Percentiles rank a stretch among this genome's conserved stretches.
Conservation (phyloP, 2,797 vertebrate genomes). For the Bucorvus abyssinicus region DNA sequence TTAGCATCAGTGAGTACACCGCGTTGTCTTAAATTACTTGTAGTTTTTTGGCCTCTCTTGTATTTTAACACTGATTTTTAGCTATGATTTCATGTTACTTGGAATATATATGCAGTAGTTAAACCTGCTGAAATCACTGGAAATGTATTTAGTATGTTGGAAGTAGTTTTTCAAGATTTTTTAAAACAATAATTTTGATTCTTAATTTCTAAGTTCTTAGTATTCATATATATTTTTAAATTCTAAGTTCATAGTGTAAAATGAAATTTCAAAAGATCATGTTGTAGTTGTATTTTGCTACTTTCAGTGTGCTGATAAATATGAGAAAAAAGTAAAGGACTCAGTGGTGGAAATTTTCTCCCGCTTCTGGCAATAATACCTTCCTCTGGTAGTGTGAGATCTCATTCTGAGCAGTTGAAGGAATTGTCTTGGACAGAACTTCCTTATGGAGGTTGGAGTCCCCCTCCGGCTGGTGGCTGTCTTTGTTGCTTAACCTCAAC, state of each 20-base stretch:
- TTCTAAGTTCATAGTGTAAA: background rate
- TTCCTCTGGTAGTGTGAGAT: background rate
- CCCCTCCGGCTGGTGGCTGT: background rate
- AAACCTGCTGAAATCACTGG: background rate
- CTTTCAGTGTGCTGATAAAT: background rate
- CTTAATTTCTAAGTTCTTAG: background rate
- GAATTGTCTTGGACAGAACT: background rate
- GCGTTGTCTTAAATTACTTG: background rate
- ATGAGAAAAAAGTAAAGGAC: background rate
- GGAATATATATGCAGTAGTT: background rate
- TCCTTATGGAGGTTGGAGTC: background rate
- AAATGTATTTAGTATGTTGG: background rate
- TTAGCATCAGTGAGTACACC: background rate
- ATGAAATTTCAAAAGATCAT: background rate
- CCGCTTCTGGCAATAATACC: background rate
- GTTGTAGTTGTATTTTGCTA: background rate
- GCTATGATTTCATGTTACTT: background rate
- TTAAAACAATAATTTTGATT: background rate
- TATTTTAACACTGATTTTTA: background rate
- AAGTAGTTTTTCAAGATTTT: background rate
- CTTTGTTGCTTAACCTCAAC: background rate
- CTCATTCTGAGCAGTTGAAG: background rate
- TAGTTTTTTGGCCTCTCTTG: background rate
- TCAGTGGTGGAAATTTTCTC: background rate
- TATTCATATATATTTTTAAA: background rate